Percentiles rank a stretch among this genome's conserved stretches.
phyloP scores from a whole-genome alignment of 2,888 invertebrate species.

The Pandemis corylana region DNA sequence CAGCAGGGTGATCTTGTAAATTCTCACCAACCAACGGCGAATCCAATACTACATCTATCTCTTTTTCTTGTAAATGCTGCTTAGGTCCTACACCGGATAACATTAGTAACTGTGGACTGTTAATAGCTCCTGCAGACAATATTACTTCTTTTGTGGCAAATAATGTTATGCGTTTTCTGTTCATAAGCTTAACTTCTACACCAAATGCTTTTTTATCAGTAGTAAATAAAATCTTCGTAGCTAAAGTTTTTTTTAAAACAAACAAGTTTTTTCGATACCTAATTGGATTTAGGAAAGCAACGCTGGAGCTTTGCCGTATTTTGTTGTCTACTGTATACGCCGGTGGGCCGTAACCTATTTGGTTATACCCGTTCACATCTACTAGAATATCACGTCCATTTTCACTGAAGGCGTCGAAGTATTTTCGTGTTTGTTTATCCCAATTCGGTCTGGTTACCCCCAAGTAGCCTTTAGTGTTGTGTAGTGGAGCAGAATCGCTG shows the following conservation, averaged over 20 bases:
- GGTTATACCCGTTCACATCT: constrained; percentile 57
- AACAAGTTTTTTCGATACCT: constrained; percentile 58
- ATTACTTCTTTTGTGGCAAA: constrained; percentile 59
- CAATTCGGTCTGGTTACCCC: neutral
- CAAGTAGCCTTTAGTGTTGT: constrained; percentile 54
- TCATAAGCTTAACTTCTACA: constrained; percentile 54
- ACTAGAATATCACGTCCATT: constrained; percentile 49
- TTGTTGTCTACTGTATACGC: constrained; percentile 53
- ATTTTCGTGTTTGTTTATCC: constrained; percentile 35
- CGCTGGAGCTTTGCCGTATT: constrained; percentile 51
- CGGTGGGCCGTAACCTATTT: constrained; percentile 55
- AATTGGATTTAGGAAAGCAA: constrained; percentile 57
- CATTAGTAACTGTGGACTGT: constrained; percentile 66
- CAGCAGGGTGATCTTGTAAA: constrained; percentile 62
- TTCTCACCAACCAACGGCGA: constrained; percentile 62
- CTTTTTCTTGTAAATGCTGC: constrained; percentile 55
- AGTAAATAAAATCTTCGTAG: constrained; percentile 58
- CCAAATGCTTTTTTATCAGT: constrained; percentile 53
- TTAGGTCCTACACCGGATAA: constrained; percentile 66
- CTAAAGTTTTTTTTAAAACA: constrained; percentile 58
- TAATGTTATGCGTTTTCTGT: constrained; percentile 47
- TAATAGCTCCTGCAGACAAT: constrained; percentile 64
- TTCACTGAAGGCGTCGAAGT: constrained; percentile 57
- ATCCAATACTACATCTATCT: constrained; percentile 54
- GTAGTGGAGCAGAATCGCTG: constrained; percentile 21